Percentiles rank a stretch among this genome's conserved stretches.
Evolutionary conservation across 2,113 vertebrate genomes (phyloP).

Genomic region (Grus americana): DNA sequence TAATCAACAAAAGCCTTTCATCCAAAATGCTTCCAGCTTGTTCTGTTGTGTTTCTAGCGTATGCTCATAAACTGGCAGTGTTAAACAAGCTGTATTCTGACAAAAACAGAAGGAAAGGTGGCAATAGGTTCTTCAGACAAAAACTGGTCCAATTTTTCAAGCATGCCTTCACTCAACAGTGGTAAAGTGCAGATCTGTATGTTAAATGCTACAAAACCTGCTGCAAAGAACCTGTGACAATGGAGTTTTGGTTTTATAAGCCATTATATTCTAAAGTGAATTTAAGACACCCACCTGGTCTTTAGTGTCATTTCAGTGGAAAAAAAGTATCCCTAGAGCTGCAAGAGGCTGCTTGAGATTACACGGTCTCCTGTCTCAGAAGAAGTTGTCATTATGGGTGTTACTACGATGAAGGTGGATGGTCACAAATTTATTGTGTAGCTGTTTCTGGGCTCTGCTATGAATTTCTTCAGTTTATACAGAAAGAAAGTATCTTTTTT

Average conservation of each 20-base stretch:
- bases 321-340: not conserved
- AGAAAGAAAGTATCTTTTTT: not conserved
- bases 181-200: not conserved
- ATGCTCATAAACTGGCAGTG: not conserved
- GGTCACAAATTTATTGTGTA: not conserved
- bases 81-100: not conserved
- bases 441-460: not conserved
- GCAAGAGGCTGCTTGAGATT: not conserved
- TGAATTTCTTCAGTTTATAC: not conserved
- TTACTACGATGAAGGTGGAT: not conserved
- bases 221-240: not conserved
- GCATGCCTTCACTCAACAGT: not conserved
- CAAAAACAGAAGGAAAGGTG: not conserved
- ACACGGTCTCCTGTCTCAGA: not conserved
- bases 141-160: not conserved
- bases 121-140: not conserved
- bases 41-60: not conserved
- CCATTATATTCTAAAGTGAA: not conserved
- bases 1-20: conserved; percentile 19
- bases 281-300: not conserved
- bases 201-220: not conserved
- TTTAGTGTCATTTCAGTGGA: not conserved
- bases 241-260: not conserved
- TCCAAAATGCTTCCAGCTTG: conserved; percentile 1
- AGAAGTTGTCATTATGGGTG: not conserved